These are phyloP conservation scores for Zoanthus sansibaricus DNA, from an alignment of 92 coral and sea anemone species.

Conservation along the genomic window DNA sequence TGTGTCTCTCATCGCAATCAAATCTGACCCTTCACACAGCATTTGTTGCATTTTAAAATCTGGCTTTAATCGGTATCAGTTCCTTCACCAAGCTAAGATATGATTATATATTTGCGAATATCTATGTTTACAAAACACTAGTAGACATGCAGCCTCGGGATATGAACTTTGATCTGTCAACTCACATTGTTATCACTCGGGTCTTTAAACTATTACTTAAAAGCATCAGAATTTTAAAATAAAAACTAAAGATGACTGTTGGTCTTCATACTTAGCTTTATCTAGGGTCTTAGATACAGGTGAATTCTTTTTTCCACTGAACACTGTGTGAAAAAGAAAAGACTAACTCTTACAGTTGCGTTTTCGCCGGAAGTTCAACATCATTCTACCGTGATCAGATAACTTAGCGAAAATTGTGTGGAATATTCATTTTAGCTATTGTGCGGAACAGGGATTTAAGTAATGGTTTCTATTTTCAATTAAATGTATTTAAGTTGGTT, in stretches of 20 bases:
- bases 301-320: background rate
- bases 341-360: background rate
- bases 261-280: background rate
- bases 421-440: background rate
- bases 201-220: constrained; percentile 27
- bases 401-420: background rate
- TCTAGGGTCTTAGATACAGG: background rate
- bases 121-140: constrained; percentile 40
- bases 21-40: constrained; percentile 30
- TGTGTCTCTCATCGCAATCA: background rate
- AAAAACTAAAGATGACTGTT: background rate
- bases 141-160: constrained; percentile 34
- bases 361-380: constrained; percentile 22
- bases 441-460: background rate
- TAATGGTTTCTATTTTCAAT: background rate
- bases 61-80: constrained; percentile 18
- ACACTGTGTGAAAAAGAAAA: background rate
- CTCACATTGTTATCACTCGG: constrained; percentile 12
- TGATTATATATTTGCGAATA: constrained; percentile 39
- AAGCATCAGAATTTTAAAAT: background rate
- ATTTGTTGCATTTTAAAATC: constrained; percentile 23
- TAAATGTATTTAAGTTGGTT: too few species aligned
- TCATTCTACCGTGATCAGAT: background rate
- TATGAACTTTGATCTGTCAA: constrained; percentile 17
- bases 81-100: constrained; percentile 39